Conservation (phyloP, 2,797 vertebrate genomes). For the Pseudotriccus pelzelni region DNA sequence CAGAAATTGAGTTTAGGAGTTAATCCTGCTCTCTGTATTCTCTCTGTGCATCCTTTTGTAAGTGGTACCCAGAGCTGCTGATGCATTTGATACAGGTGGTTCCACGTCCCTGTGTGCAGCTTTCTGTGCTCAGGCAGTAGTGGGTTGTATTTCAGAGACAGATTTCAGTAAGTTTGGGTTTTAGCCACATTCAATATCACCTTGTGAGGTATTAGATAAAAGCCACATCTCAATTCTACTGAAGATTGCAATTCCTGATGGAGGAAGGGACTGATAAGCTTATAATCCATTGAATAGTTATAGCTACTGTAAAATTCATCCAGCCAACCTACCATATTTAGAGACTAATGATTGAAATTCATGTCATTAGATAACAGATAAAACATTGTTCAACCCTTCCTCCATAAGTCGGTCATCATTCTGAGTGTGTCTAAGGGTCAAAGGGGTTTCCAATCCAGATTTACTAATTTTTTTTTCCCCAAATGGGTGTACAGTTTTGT, state of each 20-base stretch:
- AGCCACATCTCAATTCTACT: neutral
- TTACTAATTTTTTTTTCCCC: neutral
- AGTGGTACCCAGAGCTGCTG: neutral
- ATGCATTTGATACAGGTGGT: neutral
- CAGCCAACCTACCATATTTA: neutral
- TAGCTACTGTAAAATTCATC: neutral
- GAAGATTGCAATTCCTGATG: neutral
- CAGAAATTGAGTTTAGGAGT: neutral
- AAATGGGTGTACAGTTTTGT: neutral
- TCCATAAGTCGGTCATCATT: neutral
- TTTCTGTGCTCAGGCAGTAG: neutral
- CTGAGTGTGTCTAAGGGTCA: neutral
- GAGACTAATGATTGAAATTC: neutral
- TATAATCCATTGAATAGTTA: neutral
- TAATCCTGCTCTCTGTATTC: neutral
- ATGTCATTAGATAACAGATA: neutral
- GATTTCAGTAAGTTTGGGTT: neutral
- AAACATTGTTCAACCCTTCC: neutral
- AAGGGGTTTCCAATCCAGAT: neutral
- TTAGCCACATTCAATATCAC: neutral
- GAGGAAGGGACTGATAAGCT: neutral
- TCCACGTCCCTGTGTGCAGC: neutral
- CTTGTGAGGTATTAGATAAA: constrained; percentile 6
- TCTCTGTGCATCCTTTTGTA: neutral
- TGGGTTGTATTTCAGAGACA: neutral